Base-by-base conservation (phyloP, 2,113 vertebrate genomes). In the Rostratula benghalensis region DNA sequence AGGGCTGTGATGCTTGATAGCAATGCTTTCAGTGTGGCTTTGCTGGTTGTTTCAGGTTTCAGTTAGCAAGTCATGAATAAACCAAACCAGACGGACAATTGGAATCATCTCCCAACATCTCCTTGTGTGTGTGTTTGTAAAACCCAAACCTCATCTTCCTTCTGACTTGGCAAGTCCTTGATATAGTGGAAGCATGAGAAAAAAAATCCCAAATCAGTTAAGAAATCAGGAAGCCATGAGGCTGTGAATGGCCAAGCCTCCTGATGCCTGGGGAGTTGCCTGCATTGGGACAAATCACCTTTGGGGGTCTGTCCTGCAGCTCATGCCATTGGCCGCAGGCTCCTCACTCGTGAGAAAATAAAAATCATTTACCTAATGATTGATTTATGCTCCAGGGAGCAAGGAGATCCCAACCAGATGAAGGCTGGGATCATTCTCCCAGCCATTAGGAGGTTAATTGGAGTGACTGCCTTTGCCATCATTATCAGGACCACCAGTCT, bases 181-280 rank as follows among this genome's bases (percentile, higher is more conserved):
- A 9, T 41, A 37, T 4, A 31, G 39, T 0, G 3, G 43, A 57
- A 79, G 28, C 11, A 18, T 7, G 28, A 61, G 30, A 76, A 39
- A 39, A 39, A 35, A 75, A 43, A 30, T 15, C 18, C 79, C n/a
- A 45, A 39, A 77, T 35, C 25, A 19, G 18, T 33, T 6, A 37
- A 57, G 56, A 37, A 39, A 57, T 14, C 3, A 24, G 67, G 65
- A 84, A 57, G 7, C 13, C 37, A 21, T 1, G 2, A 37, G 43
- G 13, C 51, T 78, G 73, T 37, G 73, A 59, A 25, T 0, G 5
- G 20, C 15, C 4, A 24, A 64, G 10, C 27, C 8, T 78, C 48
- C 37, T 1, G 2, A 17, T 0, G 3, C 37, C 50, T 10, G 31
- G 11, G 21, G 22, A 56, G 16, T 28, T 48, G 11, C 39, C 59